Percentiles rank a stretch among this genome's conserved stretches.
Evolutionary conservation across 2,797 vertebrate species (phyloP).

Genomic region (Notoglanidium macrostoma): DNA sequence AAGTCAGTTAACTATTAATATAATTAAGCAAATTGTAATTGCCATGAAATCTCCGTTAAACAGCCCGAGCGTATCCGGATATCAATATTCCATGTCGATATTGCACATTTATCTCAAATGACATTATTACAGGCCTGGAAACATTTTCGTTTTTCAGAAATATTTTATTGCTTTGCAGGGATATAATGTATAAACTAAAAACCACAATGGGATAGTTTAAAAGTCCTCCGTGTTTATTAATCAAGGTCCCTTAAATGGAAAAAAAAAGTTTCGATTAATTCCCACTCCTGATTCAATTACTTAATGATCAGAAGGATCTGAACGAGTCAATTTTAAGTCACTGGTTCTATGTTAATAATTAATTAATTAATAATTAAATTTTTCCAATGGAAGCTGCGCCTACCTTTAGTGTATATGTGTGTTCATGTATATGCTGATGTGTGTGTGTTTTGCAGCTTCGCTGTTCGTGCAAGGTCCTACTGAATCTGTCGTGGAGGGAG

Average conservation of each 20-base stretch:
- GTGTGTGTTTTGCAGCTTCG: constrained; percentile 61
- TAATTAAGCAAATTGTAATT: neutral
- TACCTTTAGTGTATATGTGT: neutral
- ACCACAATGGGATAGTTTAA: neutral
- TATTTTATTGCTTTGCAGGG: neutral
- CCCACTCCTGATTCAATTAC: neutral
- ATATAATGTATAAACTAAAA: neutral
- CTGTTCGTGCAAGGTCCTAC: constrained; percentile 72
- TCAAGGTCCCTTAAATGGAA: neutral
- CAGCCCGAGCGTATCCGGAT: neutral
- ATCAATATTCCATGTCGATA: neutral
- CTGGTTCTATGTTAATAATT: neutral
- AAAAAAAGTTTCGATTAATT: neutral
- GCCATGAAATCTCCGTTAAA: neutral
- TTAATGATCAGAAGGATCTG: neutral
- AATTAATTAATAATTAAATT: no score
- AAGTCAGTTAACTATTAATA: neutral
- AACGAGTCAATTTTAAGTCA: neutral
- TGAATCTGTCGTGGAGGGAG: constrained; percentile 67
- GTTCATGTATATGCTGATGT: neutral
- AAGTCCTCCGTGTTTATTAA: neutral
- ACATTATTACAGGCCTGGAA: no score
- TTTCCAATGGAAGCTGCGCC: neutral
- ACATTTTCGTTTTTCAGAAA: neutral
- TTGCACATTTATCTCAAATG: neutral